phyloP scores from a whole-genome alignment of 2,113 vertebrate species.

The Sphyrna mokarran region DNA sequence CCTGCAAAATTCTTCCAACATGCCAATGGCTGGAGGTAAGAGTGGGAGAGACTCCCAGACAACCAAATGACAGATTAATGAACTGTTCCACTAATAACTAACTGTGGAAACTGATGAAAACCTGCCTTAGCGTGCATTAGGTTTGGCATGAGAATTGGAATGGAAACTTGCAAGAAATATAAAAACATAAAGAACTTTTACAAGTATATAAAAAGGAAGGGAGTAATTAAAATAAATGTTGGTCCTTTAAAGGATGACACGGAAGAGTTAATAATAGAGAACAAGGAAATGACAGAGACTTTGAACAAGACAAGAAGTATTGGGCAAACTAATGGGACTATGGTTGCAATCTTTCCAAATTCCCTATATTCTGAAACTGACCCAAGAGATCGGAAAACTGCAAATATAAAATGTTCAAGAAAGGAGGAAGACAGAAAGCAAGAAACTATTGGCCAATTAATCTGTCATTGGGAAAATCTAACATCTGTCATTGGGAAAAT shows the following conservation, averaged over 20 bases:
- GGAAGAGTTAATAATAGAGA: background rate
- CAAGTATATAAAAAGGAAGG: background rate
- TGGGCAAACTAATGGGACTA: background rate
- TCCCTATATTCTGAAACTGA: background rate
- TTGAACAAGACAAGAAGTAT: background rate
- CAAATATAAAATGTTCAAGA: background rate
- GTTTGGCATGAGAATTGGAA: too few species aligned
- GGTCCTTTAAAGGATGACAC: background rate
- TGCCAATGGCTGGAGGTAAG: too few species aligned
- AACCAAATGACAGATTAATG: too few species aligned
- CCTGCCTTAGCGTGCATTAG: too few species aligned
- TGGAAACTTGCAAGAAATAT: background rate
- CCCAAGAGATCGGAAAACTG: background rate
- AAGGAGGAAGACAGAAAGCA: background rate
- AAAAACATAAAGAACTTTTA: background rate
- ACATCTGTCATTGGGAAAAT: background rate
- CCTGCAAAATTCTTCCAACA: too few species aligned
- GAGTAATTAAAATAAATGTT: background rate
- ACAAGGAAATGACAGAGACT: background rate
- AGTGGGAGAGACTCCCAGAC: too few species aligned
- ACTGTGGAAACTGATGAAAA: too few species aligned
- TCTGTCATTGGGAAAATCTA: background rate
- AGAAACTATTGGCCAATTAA: background rate
- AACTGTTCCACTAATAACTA: too few species aligned
- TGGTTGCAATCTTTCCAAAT: background rate